These are phyloP conservation scores for Caranx ignobilis DNA, from an alignment of 2,113 vertebrate species.

Conservation along the genomic window DNA sequence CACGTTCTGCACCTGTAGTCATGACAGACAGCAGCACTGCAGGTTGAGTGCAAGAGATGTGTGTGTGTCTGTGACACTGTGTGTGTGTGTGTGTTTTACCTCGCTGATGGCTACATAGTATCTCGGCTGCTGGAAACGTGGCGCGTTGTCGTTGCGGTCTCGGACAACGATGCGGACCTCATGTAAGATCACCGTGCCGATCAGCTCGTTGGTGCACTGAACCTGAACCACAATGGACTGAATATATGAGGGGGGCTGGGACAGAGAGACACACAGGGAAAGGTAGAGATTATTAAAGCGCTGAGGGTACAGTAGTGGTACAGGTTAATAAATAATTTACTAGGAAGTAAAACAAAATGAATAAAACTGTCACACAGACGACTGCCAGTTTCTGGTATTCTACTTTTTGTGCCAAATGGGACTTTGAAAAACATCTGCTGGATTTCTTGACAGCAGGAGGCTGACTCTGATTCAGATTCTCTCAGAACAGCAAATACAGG, in stretches of 20 bases:
- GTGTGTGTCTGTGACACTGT: neutral
- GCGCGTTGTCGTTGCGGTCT: slow-evolving; percentile 95
- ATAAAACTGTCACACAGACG: neutral
- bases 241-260: slow-evolving; percentile 92
- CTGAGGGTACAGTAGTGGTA: neutral
- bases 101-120: slow-evolving; percentile 94
- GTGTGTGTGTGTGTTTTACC: slow-evolving; percentile 79
- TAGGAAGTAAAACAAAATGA: slow-evolving; percentile 6
- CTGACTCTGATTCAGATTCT: neutral
- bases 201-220: slow-evolving; percentile 93
- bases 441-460: slow-evolving; percentile 32
- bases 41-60: slow-evolving; percentile 25
- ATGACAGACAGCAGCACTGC: slow-evolving; percentile 17
- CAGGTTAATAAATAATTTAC: slow-evolving; percentile 4
- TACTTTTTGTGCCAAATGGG: slow-evolving; percentile 23
- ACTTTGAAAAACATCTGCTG: slow-evolving; percentile 26
- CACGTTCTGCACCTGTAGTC: neutral
- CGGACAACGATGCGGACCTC: slow-evolving; percentile 96
- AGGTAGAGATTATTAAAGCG: neutral
- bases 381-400: neutral
- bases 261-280: slow-evolving; percentile 19
- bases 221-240: slow-evolving; percentile 98
- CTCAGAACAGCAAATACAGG: slow-evolving; percentile 19
- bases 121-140: slow-evolving; percentile 89
- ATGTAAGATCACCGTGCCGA: slow-evolving; percentile 93